Evolutionary conservation across 2,797 vertebrate genomes (phyloP).

Genomic region (Rhinichthys osculus): DNA sequence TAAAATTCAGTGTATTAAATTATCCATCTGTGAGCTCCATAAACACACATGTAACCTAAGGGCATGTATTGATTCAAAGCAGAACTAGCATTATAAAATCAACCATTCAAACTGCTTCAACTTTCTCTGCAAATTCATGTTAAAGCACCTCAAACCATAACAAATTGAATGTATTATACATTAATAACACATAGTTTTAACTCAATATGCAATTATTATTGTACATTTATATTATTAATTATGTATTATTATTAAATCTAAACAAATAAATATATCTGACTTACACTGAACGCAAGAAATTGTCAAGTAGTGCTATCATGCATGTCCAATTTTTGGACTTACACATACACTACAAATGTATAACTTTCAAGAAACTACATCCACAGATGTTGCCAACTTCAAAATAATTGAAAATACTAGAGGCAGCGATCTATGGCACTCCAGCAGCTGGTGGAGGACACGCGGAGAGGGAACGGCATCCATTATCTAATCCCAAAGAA

Average conservation of each 20-base stretch:
- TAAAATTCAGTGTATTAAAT: slow-evolving; percentile 30
- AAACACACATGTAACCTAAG: slow-evolving; percentile 7
- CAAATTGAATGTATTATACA: not conserved
- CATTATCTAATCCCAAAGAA: slow-evolving; percentile 88
- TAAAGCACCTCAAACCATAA: not conserved
- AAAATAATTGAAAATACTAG: slow-evolving; percentile 6
- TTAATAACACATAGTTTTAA: too few relatives aligned
- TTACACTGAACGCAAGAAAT: not conserved
- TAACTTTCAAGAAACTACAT: not conserved
- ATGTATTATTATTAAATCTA: not conserved
- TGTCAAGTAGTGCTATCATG: not conserved
- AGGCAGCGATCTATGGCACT: slow-evolving; percentile 9
- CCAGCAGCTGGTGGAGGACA: slow-evolving; percentile 51
- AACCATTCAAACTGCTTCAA: slow-evolving; percentile 6
- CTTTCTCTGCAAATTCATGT: not conserved
- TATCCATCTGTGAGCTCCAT: slow-evolving; percentile 31
- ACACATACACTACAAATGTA: not conserved
- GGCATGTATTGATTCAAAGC: slow-evolving; percentile 17
- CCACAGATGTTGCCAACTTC: not conserved
- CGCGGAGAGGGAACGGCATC: slow-evolving; percentile 45
- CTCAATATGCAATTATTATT: not conserved
- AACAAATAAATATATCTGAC: not conserved
- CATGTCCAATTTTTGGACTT: not conserved
- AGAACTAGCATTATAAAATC: slow-evolving; percentile 3
- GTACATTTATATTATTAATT: too few relatives aligned